These are phyloP conservation scores for Drosophila repletoides DNA, from an alignment of 1,140 invertebrate species.

Conservation along the genomic window DNA sequence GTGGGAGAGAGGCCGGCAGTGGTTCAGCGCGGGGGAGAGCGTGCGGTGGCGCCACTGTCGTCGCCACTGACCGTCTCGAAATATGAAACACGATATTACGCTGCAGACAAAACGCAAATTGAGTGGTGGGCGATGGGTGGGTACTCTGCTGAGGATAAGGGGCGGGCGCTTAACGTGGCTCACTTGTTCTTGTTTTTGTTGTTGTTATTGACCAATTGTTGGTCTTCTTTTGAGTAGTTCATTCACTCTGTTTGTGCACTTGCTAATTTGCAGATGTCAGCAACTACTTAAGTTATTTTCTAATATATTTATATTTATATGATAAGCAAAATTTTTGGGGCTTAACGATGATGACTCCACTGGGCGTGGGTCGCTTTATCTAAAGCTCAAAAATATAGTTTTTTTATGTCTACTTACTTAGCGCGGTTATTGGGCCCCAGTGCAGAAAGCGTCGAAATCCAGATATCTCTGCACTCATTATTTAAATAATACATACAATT, in stretches of 20 bases:
- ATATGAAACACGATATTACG: slow-evolving; percentile 51
- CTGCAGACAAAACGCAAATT: slow-evolving; percentile 33
- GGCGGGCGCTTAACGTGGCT: slow-evolving; percentile 23
- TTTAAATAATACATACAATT: slow-evolving; percentile 28
- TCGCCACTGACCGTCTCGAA: slow-evolving; percentile 15
- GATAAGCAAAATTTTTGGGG: background rate
- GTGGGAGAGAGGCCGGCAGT: background rate
- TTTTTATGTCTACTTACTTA: no score
- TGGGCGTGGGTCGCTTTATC: slow-evolving; percentile 7
- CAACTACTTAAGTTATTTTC: background rate
- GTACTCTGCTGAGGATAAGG: no score
- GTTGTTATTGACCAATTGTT: slow-evolving; percentile 32
- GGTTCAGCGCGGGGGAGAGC: background rate
- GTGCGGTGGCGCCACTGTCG: slow-evolving; percentile 16
- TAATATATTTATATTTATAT: background rate
- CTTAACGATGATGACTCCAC: background rate
- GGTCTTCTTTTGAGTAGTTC: slow-evolving; percentile 27
- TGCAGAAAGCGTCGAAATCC: slow-evolving; percentile 87
- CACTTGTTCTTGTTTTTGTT: no score
- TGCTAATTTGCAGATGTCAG: slow-evolving; percentile 36
- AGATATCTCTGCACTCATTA: slow-evolving; percentile 56
- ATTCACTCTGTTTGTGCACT: slow-evolving; percentile 22
- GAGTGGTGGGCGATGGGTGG: slow-evolving; percentile 3
- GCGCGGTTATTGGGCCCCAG: slow-evolving; percentile 90
- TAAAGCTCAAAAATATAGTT: no score